Percentiles rank a stretch among this genome's conserved stretches.
Evolutionary conservation across 2,797 vertebrate species (phyloP).

Genomic region (Moxostoma hubbsi): DNA sequence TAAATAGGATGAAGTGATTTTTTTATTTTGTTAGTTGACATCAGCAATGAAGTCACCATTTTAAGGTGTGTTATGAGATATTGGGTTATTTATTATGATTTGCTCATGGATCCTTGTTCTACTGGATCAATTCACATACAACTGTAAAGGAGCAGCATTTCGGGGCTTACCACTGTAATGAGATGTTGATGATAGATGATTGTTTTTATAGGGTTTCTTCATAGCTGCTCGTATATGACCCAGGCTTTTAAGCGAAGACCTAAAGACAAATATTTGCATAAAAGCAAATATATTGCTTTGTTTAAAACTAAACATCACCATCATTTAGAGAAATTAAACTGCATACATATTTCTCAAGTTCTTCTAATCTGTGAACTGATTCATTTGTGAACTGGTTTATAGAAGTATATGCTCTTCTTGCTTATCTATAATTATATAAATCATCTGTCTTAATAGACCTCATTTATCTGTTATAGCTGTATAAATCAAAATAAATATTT

Average conservation of each 20-base stretch:
- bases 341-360: neutral
- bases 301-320: neutral
- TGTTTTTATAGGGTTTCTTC: neutral
- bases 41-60: neutral
- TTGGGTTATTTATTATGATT: neutral
- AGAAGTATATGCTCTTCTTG: neutral
- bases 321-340: neutral
- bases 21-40: neutral
- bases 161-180: neutral
- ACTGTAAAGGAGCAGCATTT: neutral
- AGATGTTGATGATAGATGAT: conserved; percentile 14
- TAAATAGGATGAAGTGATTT: neutral
- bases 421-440: neutral
- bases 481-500: neutral
- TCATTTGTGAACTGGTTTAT: neutral
- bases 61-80: conserved; percentile 1
- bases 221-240: conserved; percentile 1
- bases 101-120: neutral
- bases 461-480: neutral
- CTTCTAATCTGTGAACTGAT: neutral
- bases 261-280: neutral
- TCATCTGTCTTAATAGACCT: conserved; percentile 10
- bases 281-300: neutral
- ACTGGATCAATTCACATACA: conserved; percentile 13
- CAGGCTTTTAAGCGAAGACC: neutral